Conservation (phyloP, 2,113 vertebrate genomes). For the Pholis gunnellus region DNA sequence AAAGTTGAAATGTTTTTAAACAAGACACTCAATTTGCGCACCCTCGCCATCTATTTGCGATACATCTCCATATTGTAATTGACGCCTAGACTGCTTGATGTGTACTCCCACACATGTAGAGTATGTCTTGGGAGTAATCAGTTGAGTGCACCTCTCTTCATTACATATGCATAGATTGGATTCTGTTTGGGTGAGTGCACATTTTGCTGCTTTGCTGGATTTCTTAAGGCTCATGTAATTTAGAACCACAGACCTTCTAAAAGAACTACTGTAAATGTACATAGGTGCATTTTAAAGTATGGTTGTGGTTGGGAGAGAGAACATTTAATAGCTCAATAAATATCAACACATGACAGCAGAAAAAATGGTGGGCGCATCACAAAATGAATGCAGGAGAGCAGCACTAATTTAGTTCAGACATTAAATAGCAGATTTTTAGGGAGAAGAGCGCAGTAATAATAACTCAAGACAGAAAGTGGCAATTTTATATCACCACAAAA, state of each 20-base stretch:
- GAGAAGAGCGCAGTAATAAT: background rate
- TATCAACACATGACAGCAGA: slow-evolving; percentile 19
- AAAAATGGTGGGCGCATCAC: slow-evolving; percentile 1
- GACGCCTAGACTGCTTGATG: background rate
- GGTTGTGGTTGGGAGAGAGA: background rate
- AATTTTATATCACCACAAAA: background rate
- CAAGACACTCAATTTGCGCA: background rate
- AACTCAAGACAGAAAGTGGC: slow-evolving; percentile 3
- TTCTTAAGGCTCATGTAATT: slow-evolving; percentile 26
- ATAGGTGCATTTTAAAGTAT: slow-evolving; percentile 2
- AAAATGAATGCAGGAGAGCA: background rate
- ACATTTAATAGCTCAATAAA: slow-evolving; percentile 17
- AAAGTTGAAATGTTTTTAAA: background rate
- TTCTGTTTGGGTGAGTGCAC: background rate
- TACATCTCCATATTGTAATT: background rate
- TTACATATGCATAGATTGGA: slow-evolving; percentile 19
- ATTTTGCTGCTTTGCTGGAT: slow-evolving; percentile 18
- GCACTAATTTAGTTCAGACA: background rate
- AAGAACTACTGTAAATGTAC: slow-evolving; percentile 5
- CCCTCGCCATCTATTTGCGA: background rate
- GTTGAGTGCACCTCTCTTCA: slow-evolving; percentile 27
- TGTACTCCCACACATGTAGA: background rate
- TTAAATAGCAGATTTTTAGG: background rate
- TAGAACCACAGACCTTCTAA: background rate
- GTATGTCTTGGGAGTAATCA: slow-evolving; percentile 8